Conservation (phyloP, 1,140 invertebrate species). For the Mya arenaria region DNA sequence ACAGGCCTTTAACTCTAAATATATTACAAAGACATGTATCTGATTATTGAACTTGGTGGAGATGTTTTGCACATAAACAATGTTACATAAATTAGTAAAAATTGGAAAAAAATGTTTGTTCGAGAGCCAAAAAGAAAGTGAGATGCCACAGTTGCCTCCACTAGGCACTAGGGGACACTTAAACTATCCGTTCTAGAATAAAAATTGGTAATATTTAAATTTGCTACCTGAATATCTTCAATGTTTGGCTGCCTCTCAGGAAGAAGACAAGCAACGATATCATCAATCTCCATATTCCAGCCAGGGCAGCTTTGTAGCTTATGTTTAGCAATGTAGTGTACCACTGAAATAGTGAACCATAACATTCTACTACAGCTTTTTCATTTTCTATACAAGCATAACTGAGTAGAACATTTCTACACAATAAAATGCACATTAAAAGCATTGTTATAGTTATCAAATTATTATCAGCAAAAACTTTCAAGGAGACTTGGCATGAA, state of each 20-base stretch:
- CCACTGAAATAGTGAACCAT: constrained; percentile 54
- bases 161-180: too few relatives aligned
- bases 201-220: too few relatives aligned
- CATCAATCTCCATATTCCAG: constrained; percentile 67
- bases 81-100: too few relatives aligned
- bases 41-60: too few relatives aligned
- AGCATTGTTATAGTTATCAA: background rate
- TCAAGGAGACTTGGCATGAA: background rate
- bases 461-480: background rate
- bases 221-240: constrained; percentile 57
- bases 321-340: constrained; percentile 64
- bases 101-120: too few relatives aligned
- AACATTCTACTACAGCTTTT: background rate
- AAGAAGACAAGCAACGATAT: constrained; percentile 65
- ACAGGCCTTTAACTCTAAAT: too few relatives aligned
- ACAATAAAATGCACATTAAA: background rate
- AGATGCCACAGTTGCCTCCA: too few relatives aligned
- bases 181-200: too few relatives aligned
- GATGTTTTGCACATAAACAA: too few relatives aligned
- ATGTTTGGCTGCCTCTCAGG: constrained; percentile 56
- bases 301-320: constrained; percentile 61
- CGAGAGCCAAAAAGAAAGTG: too few relatives aligned
- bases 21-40: too few relatives aligned
- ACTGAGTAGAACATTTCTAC: background rate
- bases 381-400: background rate